Evolutionary conservation across 2,797 vertebrate species (phyloP), one percentile per base, ranked within the genome.

Genomic region (Alosa sapidissima): DNA sequence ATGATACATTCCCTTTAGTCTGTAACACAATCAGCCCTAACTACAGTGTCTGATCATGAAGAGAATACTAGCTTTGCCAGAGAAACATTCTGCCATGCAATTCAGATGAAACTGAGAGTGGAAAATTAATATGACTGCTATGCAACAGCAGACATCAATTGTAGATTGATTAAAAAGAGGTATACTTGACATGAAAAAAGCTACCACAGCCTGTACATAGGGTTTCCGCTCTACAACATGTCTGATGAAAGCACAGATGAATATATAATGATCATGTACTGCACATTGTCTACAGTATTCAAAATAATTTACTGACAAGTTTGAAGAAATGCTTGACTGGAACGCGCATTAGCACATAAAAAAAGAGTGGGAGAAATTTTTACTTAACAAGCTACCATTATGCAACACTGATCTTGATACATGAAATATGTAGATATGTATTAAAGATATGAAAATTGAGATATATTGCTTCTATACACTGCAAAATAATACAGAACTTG

Each of bases 391-490:
- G 72, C 72, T 78, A 78, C 72, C 72, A 78, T 78, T 78, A 78
- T 78, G 72, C 72, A 78, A 78, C 72, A 91, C 89, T 89, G 68
- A 91, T 86, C 19, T 75, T 82, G 72, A 78, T 47, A 92, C 90
- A 91, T 92, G 91, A 92, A 93, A 92, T 90, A n/a, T n/a, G n/a
- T n/a, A n/a, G n/a, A n/a, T n/a, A n/a, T n/a, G n/a, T 87, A 28
- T 28, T 87, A 90, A 90, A 89, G 87, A 86, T 83, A 92, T 89
- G 89, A 91, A 89, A 92, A 93, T 86, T 90, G 62, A 92, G 89
- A 86, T 94, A 58, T 96, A 96, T 96, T 96, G 95, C 95, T 96
- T 94, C 88, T 88, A 93, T 94, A 95, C 91, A 90, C 90, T 94
- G 88, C 87, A 89, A 88, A 91, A 86, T 24, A 87, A 85, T 45